phyloP scores from a whole-genome alignment of 2,888 invertebrate species.

The Pammene fasciana region DNA sequence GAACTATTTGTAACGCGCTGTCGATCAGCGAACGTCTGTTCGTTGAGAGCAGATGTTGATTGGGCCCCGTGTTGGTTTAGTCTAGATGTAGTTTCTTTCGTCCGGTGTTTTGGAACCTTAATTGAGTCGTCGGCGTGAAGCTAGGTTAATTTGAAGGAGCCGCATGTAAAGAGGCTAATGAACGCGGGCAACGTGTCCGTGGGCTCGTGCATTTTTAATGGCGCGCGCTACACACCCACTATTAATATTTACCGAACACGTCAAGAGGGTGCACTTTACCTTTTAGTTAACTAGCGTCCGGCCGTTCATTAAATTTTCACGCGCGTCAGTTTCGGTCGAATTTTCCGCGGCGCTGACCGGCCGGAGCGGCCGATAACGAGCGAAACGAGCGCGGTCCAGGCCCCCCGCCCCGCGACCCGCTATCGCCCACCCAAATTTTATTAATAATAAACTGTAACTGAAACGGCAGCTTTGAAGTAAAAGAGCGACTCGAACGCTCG shows the following conservation, averaged over 20 bases:
- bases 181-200: constrained; percentile 73
- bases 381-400: constrained; percentile 56
- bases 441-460: constrained; percentile 83
- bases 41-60: constrained; percentile 36
- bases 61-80: constrained; percentile 35
- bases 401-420: constrained; percentile 64
- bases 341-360: constrained; percentile 82
- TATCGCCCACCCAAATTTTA: constrained; percentile 78
- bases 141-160: constrained; percentile 58
- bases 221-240: constrained; percentile 80
- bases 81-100: constrained; percentile 33
- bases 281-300: constrained; percentile 84
- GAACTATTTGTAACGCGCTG: constrained; percentile 38
- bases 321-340: constrained; percentile 83
- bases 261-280: constrained; percentile 84
- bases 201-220: constrained; percentile 82
- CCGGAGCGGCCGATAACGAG: constrained; percentile 64
- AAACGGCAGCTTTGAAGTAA: constrained; percentile 80
- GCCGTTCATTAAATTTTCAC: constrained; percentile 84
- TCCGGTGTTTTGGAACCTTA: constrained; percentile 26
- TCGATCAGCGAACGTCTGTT: constrained; percentile 36
- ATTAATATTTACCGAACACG: constrained; percentile 84
- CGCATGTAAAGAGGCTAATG: constrained; percentile 72
- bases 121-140: constrained; percentile 51
- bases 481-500: constrained; percentile 77